Base-by-base conservation (phyloP, 2,888 invertebrate species). In the Hemaris fuciformis region DNA sequence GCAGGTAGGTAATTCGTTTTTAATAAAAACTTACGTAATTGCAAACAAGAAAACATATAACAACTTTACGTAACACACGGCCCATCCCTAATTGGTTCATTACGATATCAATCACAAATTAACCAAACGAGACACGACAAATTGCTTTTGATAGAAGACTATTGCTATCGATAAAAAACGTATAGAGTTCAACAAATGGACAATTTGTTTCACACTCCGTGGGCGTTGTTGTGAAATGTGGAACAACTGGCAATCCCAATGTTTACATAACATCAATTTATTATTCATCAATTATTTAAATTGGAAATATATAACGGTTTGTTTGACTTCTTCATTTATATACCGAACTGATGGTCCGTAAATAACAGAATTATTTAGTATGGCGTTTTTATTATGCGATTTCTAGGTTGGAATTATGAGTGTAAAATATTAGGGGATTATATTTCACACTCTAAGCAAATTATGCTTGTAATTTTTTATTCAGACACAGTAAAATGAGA, bases 201-300 rank as follows among this genome's bases (percentile, higher is more conserved):
- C 42, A 59, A 59, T 59, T 59, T 43, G 42, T 59, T 20, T 25
- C n/a, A n/a, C 45, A 18, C 27, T 18, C 27, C 15, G 53, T 53
- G 18, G 53, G 53, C 18, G 45, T 45, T 5, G 20, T 43, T 31
- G 48, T 48, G 53, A 53, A 53, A 53, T 18, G 15, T 38, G 38
- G 38, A 10, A 38, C 27, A 53, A 31, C 53, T 10, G 15, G 31
- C 53, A 31, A 31, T 53, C 53, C 18, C n/a, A 31, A 53, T 53
- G 31, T 53, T 53, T 53, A 53, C 27, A 53, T 53, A 53, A 53
- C 53, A 31, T 27, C 53, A 31, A 53, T 53, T 53, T 53, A 48
- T 48, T 48, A 53, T 53, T 27, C 27, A 53, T 53, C 53, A 31
- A 53, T 53, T 53, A 53, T 53, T 53, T 53, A 53, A 53, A 53